Evolutionary conservation across 2,888 invertebrate species (phyloP).

Genomic region (Xestia rhomboidea): DNA sequence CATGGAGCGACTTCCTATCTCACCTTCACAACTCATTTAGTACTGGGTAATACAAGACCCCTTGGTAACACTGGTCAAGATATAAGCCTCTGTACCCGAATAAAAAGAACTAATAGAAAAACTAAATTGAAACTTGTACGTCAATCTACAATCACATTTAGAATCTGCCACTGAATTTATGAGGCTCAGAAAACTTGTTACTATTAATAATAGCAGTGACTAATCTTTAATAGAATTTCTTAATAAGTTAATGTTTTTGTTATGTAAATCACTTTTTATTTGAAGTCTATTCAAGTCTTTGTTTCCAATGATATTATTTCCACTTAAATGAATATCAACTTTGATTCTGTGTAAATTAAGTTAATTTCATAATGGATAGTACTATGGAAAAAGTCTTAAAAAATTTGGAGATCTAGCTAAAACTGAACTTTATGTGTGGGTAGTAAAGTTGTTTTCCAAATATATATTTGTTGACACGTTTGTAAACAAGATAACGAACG

Average conservation of each 20-base stretch:
- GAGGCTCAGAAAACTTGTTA: not conserved
- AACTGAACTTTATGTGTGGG: not conserved
- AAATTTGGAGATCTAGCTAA: not conserved
- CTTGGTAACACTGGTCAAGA: too few relatives aligned
- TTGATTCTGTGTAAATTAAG: not conserved
- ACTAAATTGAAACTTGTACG: not conserved
- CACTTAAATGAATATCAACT: not conserved
- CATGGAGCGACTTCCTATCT: too few relatives aligned
- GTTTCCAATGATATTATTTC: not conserved
- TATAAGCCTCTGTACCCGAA: not conserved
- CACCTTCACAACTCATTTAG: too few relatives aligned
- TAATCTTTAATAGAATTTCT: conserved; percentile 35
- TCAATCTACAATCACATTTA: not conserved
- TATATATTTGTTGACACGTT: not conserved
- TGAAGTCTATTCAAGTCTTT: not conserved
- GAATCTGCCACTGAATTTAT: conserved; percentile 3
- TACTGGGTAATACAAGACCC: too few relatives aligned
- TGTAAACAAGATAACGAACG: not conserved
- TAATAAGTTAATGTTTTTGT: conserved; percentile 41
- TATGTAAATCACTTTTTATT: conserved; percentile 49
- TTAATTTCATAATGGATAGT: not conserved
- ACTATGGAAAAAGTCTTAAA: not conserved
- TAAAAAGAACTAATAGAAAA: not conserved
- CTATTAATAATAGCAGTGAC: conserved; percentile 32
- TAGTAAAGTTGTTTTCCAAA: not conserved